A percentile compares a stretch with the other conserved stretches of the same genome.
Conservation (phyloP, 2,113 vertebrate species). For the Willisornis vidua region DNA sequence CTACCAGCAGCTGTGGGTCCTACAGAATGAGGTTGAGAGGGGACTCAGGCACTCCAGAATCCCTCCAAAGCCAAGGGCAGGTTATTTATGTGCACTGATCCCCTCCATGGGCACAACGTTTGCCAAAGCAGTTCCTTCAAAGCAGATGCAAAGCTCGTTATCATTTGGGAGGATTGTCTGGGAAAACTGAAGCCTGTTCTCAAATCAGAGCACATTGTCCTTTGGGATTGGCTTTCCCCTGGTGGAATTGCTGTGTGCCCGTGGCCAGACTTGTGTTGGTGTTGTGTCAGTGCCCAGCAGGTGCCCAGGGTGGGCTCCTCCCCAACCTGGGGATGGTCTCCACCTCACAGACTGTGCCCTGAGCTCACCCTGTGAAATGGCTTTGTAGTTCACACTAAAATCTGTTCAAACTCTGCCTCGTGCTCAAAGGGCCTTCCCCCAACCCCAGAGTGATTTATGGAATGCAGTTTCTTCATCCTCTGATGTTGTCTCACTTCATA, state of each 20-base stretch:
- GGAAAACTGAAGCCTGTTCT: not conserved
- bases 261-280: not conserved
- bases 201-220: not conserved
- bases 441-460: not conserved
- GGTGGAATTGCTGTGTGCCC: not conserved
- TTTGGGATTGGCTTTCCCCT: not conserved
- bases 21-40: not conserved
- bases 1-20: not conserved
- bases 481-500: not conserved
- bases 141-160: not conserved
- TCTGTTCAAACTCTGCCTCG: not conserved
- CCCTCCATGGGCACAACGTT: rapidly evolving
- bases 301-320: not conserved
- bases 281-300: not conserved
- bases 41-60: not conserved
- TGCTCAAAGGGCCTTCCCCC: not conserved
- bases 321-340: rapidly evolving
- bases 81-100: not conserved
- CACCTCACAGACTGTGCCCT: not conserved
- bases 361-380: not conserved
- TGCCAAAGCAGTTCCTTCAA: not conserved
- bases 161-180: not conserved
- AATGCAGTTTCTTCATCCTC: not conserved
- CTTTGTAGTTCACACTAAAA: not conserved
- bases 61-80: not conserved